Evolutionary conservation across 2,797 vertebrate species (phyloP), one percentile per base, ranked within the genome.

Genomic region (Rhodeus uyekii): DNA sequence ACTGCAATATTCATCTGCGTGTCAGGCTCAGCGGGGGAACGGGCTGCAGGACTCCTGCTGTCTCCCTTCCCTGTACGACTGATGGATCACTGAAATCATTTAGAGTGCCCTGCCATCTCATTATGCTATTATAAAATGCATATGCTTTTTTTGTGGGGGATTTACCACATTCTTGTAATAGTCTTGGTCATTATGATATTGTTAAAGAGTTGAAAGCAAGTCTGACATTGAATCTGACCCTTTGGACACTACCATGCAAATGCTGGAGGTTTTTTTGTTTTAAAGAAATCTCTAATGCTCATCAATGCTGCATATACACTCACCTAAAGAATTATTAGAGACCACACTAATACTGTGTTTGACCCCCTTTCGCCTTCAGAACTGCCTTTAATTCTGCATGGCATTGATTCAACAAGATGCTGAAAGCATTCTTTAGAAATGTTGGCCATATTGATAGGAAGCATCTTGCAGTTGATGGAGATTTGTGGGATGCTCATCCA

Each of bases 1-100:
- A 83, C 83, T 89, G 87, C 90, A 90, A 85, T 90, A 91, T 92
- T 91, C 89, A 93, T 91, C 86, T 88, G 58, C 34, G 55, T 87
- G 78, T 89, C 85, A 73, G 58, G 58, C 81, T 85, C 76, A 81
- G 55, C 82, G 32, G 61, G 79, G 72, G 87, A 89, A 86, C 77
- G 50, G 89, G 79, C 85, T 78, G 81, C 87, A 75, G 74, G 44
- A 27, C 18, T 44, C 44, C 29, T 60, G 71, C 48, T 58, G 69
- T 36, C 64, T 22, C 19, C 42, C 46, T 48, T 74, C 44, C 5
- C 60, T 67, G 18, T 36, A 2, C 2, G 7, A 7, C 32, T 50
- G 27, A n/a, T 18, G 64, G 42, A 27, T 24, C 19, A 1, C 39
- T 48, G 42, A 65, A 24, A 50, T 63, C 10, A 76, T 39, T 76